Conservation (phyloP, 2,113 vertebrate species). For the Cebus imitator region DNA sequence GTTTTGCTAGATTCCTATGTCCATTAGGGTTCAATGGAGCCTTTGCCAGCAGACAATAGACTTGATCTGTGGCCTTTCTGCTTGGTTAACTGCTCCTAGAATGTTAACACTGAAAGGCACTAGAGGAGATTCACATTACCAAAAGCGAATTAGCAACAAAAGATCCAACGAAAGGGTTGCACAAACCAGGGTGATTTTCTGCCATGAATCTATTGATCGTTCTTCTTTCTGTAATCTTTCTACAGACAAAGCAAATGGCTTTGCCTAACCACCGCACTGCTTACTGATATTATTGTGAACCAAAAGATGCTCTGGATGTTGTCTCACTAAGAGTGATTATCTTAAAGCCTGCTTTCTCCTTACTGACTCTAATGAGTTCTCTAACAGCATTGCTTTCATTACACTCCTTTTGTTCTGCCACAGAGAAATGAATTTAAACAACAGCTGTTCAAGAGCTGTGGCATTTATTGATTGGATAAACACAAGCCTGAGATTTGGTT, state of each 20-base stretch:
- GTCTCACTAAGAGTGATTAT: constrained; percentile 52
- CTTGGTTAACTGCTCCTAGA: constrained; percentile 59
- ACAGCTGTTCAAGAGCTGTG: constrained; percentile 63
- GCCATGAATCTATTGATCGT: constrained; percentile 51
- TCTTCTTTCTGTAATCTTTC: constrained; percentile 62
- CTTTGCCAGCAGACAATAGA: constrained; percentile 67
- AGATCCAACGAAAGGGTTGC: constrained; percentile 21
- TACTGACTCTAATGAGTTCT: constrained; percentile 68
- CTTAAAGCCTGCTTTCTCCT: constrained; percentile 50
- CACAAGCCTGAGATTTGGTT: constrained; percentile 61
- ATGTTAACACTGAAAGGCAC: constrained; percentile 28
- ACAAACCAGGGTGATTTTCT: constrained; percentile 50
- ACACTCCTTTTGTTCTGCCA: constrained; percentile 65
- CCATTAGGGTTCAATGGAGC: constrained; percentile 69
- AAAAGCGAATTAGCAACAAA: constrained; percentile 75
- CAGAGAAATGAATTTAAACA: constrained; percentile 72
- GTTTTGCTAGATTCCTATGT: constrained; percentile 67
- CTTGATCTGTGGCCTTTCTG: constrained; percentile 72
- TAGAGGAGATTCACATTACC: constrained; percentile 70
- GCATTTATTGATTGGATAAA: constrained; percentile 67
- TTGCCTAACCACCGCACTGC: constrained; percentile 45
- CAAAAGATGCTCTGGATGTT: constrained; percentile 52
- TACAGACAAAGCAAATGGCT: constrained; percentile 61
- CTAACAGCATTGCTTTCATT: constrained; percentile 58
- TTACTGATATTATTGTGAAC: constrained; percentile 66